These are phyloP conservation scores for Tetraodon nigroviridis DNA, from an alignment of 2,113 vertebrate species.

Conservation along the genomic window DNA sequence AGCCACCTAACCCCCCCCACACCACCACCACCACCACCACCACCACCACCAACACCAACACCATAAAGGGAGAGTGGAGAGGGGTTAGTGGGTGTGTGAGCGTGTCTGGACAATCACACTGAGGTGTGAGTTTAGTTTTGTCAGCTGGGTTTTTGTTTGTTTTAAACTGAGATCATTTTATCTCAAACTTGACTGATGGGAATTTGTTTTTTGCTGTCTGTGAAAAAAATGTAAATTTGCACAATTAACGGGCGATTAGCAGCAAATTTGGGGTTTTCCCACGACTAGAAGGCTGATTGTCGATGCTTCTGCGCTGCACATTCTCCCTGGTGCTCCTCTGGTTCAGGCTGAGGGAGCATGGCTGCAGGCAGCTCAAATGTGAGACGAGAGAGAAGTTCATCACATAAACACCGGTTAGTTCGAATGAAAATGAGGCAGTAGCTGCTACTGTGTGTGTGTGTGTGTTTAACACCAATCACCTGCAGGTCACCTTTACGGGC, in stretches of 20 bases:
- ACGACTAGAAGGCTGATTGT: too few species aligned
- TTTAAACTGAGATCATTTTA: constrained; percentile 45
- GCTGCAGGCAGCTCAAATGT: too few species aligned
- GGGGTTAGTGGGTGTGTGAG: constrained; percentile 12
- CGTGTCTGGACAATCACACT: constrained; percentile 31
- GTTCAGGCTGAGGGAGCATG: too few species aligned
- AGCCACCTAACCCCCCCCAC: constrained; percentile 60
- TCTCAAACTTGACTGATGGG: not conserved
- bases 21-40: too few species aligned
- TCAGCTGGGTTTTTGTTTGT: not conserved
- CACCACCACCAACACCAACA: too few species aligned
- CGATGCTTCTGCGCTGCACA: too few species aligned
- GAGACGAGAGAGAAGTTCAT: not conserved
- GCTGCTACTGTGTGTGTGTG: not conserved
- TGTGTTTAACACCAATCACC: constrained; percentile 43
- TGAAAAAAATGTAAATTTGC: not conserved
- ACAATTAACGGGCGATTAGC: too few species aligned
- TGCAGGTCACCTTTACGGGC: constrained; percentile 46
- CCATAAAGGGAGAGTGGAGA: constrained; percentile 52
- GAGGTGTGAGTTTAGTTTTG: constrained; percentile 39
- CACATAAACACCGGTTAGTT: not conserved
- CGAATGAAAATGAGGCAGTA: not conserved
- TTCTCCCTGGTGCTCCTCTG: too few species aligned
- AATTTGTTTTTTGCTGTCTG: not conserved
- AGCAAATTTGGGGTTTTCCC: too few species aligned